phyloP scores from a whole-genome alignment of 1,140 invertebrate genomes.

The Drosophila setifemur region DNA sequence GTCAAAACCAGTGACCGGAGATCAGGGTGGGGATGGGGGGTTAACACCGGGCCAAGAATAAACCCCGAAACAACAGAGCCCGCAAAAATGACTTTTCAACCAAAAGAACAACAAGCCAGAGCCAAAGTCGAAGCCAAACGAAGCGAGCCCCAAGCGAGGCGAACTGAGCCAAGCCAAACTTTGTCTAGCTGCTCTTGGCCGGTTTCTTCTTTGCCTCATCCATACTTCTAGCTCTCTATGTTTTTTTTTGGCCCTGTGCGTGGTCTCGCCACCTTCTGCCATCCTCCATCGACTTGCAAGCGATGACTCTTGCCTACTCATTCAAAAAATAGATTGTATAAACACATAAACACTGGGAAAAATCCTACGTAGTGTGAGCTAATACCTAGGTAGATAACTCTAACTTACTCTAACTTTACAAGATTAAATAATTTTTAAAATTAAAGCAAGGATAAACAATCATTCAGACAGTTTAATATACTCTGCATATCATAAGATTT shows the following conservation, averaged over 20 bases:
- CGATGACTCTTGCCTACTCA: constrained; percentile 59
- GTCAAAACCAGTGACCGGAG: constrained; percentile 11
- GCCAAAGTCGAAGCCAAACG: constrained; percentile 25
- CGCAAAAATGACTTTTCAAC: constrained; percentile 68
- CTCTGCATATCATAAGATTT: no score
- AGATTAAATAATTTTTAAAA: no score
- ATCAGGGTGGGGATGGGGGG: neutral
- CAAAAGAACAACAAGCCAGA: constrained; percentile 44
- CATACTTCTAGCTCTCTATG: neutral
- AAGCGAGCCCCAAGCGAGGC: constrained; percentile 25
- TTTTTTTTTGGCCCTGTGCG: constrained; percentile 39
- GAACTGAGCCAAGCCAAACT: constrained; percentile 61
- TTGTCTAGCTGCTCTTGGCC: constrained; percentile 56
- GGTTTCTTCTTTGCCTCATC: constrained; percentile 20
- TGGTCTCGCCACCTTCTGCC: constrained; percentile 37
- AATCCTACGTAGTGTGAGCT: neutral
- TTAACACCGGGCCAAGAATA: constrained; percentile 36
- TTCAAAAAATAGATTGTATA: constrained; percentile 9
- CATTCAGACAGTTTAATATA: no score
- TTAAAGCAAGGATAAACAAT: no score
- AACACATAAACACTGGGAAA: constrained; percentile 1
- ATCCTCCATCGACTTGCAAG: constrained; percentile 57
- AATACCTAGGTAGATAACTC: no score
- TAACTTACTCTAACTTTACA: no score
- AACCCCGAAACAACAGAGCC: constrained; percentile 57